Base-by-base conservation (phyloP, 2,888 invertebrate species). In the Gymnocheta viridis region DNA sequence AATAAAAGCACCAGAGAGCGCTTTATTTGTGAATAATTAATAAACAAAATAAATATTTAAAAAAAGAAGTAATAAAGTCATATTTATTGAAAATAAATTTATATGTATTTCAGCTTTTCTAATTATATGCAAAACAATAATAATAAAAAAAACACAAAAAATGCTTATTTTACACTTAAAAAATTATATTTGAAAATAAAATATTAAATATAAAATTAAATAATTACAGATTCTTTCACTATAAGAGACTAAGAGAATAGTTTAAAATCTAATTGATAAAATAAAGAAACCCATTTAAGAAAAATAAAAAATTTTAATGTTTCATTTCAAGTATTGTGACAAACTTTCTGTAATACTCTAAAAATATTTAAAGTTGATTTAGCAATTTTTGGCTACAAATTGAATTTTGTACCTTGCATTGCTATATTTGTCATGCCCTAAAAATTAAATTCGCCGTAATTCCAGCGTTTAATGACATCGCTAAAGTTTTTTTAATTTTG, bases 1-100 rank as follows among this genome's bases (percentile, higher is more conserved):
- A 35, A 58, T 24, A 49, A 58, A 56, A 51, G 67, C 80, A 80
- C 80, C 76, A 76, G 72, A 60, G 56, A 80, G 66, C 72, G 83
- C 77, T 81, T 84, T 84, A 81, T 49, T 77, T 84, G 84, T 84
- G 73, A 84, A 84, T 73, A 83, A 35, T 70, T 49, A 74, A 69
- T 41, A 56, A 67, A 60, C 60, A 14, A 66, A 19, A 56, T 14
- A 19, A 38, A 29, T 54, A 64, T 47, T 47, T 58, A 60, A 38
- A 51, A 62, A 58, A 41, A 10, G 22, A 35, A 74, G 2, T 27
- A 27, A 62, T 58, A 69, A 73, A 74, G 51, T 29, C 62, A 70
- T 76, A 80, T 80, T 80, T 83, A 80, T 76, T 76, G 29, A 67
- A 64, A 62, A 54, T 32, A 47, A 32, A 69, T 9, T 80, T 60